phyloP scores from a whole-genome alignment of 2,113 vertebrate species.

The Furnarius figulus region DNA sequence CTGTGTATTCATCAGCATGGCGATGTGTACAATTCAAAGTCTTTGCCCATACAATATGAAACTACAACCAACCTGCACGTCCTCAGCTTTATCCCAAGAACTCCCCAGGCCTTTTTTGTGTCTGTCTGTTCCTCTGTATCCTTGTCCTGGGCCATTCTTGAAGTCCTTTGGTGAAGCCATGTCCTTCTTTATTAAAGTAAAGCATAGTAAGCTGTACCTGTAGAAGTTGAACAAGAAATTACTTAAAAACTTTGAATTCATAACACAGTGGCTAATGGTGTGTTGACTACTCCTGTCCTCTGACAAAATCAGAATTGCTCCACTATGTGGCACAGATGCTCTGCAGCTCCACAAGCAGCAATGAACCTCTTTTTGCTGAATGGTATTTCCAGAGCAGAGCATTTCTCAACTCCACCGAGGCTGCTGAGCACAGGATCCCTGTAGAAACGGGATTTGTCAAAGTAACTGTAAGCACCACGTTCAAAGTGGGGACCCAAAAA shows the following conservation, averaged over 20 bases:
- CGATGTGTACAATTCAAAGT: neutral
- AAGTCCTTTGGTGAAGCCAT: neutral
- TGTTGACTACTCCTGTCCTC: neutral
- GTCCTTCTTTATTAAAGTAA: neutral
- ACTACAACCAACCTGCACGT: neutral
- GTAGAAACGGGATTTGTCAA: neutral
- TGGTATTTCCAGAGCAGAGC: neutral
- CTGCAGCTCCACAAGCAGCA: neutral
- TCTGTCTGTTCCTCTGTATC: neutral
- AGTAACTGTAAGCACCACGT: neutral
- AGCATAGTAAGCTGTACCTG: neutral
- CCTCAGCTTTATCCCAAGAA: neutral
- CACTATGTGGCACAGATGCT: slow-evolving; percentile 26
- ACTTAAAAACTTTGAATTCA: neutral
- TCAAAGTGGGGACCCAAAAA: neutral
- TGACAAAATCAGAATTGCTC: slow-evolving; percentile 25
- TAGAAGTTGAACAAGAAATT: neutral
- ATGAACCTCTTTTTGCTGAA: neutral
- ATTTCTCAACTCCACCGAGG: neutral
- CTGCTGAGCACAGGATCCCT: neutral
- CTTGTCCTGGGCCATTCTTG: neutral
- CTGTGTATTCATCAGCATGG: neutral
- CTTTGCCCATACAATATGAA: neutral
- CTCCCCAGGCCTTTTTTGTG: neutral
- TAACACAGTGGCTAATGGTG: neutral